Evolutionary conservation across 2,113 vertebrate genomes (phyloP).

Genomic region (Sapayoa aenigma): DNA sequence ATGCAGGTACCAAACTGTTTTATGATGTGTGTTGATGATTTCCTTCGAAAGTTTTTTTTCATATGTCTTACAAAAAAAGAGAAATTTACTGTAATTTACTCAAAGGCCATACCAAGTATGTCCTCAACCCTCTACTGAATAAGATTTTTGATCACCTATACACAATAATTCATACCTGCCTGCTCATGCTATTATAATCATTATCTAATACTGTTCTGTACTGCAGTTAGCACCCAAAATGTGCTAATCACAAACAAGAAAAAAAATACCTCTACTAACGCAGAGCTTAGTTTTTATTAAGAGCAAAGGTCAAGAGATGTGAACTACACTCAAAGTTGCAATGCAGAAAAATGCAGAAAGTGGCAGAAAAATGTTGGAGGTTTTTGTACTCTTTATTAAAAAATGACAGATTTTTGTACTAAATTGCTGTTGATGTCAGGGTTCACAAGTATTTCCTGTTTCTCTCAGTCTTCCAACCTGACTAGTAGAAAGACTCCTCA

Average conservation of each 20-base stretch:
- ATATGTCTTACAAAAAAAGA: neutral
- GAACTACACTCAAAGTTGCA: neutral
- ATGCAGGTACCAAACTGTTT: neutral
- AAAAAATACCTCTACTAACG: neutral
- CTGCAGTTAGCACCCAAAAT: neutral
- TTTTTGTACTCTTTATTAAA: neutral
- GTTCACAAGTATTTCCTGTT: neutral
- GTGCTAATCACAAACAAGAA: neutral
- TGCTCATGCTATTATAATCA: neutral
- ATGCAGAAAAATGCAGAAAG: neutral
- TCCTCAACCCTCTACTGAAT: neutral
- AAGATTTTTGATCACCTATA: neutral
- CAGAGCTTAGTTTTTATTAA: neutral
- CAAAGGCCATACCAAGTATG: neutral
- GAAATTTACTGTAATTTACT: neutral
- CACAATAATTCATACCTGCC: neutral
- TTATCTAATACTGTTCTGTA: neutral
- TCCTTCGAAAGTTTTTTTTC: neutral
- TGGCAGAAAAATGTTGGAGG: neutral
- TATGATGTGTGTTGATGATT: neutral
- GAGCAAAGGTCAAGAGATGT: neutral
- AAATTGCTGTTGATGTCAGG: neutral
- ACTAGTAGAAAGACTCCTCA: neutral
- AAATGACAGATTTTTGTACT: neutral
- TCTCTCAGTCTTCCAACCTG: neutral